These are phyloP conservation scores for Pterocles orientalis DNA, from an alignment of 2,113 vertebrate species.

Conservation along the genomic window DNA sequence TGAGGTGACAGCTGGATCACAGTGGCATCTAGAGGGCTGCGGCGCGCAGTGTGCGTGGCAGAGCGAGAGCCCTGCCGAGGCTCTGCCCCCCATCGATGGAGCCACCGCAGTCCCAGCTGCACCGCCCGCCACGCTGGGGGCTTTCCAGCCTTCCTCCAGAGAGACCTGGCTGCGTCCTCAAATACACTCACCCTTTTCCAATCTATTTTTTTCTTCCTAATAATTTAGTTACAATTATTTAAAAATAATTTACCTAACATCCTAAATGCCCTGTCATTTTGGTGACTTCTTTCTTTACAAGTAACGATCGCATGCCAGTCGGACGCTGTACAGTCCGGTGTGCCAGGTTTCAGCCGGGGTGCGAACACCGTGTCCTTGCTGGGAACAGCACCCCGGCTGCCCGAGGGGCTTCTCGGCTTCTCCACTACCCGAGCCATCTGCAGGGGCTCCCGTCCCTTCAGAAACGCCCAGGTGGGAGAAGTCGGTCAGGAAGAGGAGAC, in stretches of 20 bases:
- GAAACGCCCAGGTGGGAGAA: not conserved
- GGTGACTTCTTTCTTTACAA: not conserved
- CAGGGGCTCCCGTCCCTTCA: not conserved
- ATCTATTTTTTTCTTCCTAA: not conserved
- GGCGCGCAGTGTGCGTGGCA: not conserved
- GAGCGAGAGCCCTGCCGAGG: not conserved
- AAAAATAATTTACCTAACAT: not conserved
- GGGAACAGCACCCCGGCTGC: not conserved
- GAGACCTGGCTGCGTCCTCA: not conserved
- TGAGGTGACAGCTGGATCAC: slow-evolving; percentile 40
- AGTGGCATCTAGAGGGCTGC: slow-evolving; percentile 69
- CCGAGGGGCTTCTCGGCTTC: not conserved
- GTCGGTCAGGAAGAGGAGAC: not conserved
- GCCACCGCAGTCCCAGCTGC: not conserved
- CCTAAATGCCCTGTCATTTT: not conserved
- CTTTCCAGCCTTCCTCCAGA: not conserved
- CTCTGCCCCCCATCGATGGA: not conserved
- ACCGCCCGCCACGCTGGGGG: rapidly evolving
- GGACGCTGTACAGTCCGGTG: rapidly evolving
- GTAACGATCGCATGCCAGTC: not conserved
- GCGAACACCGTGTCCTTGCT: not conserved
- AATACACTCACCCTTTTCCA: not conserved
- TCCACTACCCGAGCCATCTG: not conserved
- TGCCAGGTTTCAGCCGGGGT: not conserved
- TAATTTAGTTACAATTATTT: not conserved